Conservation (phyloP, 2,888 invertebrate genomes). For the Archips xylosteana region DNA sequence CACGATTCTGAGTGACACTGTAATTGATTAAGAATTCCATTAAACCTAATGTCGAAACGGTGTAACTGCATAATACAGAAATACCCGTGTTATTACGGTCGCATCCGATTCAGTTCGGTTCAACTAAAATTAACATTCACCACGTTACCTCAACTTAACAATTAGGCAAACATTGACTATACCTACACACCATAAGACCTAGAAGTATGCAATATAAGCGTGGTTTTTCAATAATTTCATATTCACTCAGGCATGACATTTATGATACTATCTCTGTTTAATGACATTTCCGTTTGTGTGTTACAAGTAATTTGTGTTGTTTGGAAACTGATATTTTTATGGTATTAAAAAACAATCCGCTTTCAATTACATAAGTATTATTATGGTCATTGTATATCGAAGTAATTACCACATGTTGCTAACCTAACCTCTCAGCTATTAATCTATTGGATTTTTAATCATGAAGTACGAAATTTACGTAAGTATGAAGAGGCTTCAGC, state of each 20-base stretch:
- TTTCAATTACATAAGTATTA: not conserved
- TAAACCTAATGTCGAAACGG: slow-evolving; percentile 10
- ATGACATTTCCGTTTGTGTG: slow-evolving; percentile 4
- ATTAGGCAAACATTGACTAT: not conserved
- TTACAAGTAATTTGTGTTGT: not conserved
- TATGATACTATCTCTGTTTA: slow-evolving; percentile 11
- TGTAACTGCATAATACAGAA: not conserved
- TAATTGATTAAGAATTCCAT: not conserved
- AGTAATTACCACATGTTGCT: not conserved
- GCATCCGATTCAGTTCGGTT: slow-evolving; percentile 3
- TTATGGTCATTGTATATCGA: not conserved
- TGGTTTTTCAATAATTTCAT: slow-evolving; percentile 6
- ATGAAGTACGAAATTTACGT: too few species aligned
- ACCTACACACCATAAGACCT: not conserved
- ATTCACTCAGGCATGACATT: not conserved
- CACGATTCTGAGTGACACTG: not conserved
- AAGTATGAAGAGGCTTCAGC: too few species aligned
- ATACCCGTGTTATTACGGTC: not conserved
- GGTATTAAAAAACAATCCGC: not conserved
- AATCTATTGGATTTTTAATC: too few species aligned
- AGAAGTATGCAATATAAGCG: not conserved
- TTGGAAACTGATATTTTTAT: slow-evolving; percentile 4
- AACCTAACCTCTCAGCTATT: too few species aligned
- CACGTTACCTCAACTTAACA: not conserved
- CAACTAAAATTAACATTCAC: slow-evolving; percentile 23